Conservation (phyloP, 1,140 invertebrate genomes). For the Pseudoatta argentina region DNA sequence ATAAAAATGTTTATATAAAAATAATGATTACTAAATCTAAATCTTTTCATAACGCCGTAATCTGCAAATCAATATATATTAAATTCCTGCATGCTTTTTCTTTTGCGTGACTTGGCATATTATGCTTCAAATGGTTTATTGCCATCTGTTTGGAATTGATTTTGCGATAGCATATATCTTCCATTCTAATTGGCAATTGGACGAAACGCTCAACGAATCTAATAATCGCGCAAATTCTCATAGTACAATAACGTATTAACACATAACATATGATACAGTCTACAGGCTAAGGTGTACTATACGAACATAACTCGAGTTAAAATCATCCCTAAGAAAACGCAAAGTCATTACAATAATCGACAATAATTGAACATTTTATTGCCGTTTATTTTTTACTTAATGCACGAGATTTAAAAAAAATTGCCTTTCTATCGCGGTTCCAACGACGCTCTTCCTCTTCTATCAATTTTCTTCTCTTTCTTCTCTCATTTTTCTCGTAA, state of each 20-base stretch:
- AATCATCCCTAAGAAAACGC: conserved; percentile 70
- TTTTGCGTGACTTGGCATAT: conserved; percentile 17
- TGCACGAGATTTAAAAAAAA: conserved; percentile 24
- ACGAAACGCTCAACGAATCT: conserved; percentile 54
- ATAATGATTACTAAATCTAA: not conserved
- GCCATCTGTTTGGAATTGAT: conserved; percentile 2
- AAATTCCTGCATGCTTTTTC: conserved; percentile 4
- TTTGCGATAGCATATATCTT: not conserved
- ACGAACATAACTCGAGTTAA: conserved; percentile 70
- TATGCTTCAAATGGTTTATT: not conserved
- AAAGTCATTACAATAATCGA: conserved; percentile 62
- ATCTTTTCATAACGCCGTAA: not conserved
- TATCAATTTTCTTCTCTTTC: conserved; percentile 1
- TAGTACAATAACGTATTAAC: conserved; percentile 51
- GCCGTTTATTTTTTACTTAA: conserved; percentile 27
- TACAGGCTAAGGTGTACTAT: conserved; percentile 67
- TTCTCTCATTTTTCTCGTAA: not conserved
- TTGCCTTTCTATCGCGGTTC: conserved; percentile 12
- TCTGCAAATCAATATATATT: conserved; percentile 9
- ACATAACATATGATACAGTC: conserved; percentile 68
- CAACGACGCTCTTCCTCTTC: conserved; percentile 26
- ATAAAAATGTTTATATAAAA: not conserved
- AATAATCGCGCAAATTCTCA: not conserved
- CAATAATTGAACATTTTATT: conserved; percentile 50
- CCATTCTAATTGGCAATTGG: conserved; percentile 14